Base-by-base conservation (phyloP, 2,797 vertebrate genomes). In the Pseudocheirus occidentalis region DNA sequence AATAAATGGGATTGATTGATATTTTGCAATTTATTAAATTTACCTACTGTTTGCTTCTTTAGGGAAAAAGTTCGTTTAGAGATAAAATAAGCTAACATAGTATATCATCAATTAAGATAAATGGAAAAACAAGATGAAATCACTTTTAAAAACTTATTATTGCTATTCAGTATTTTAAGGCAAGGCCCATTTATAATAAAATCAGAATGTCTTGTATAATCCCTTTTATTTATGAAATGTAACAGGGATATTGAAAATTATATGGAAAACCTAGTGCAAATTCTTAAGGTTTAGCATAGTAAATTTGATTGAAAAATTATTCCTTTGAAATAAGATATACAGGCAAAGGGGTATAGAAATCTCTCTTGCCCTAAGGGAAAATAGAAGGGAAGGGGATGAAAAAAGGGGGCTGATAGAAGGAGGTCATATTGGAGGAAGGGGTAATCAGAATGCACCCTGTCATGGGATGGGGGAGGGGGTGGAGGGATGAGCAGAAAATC, bases 131-230 rank as follows among this genome's bases (percentile, higher is more conserved):
- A 73, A 73, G 4, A 66, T n/a, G 5, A 5, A 66, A 87, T 55
- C 46, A 58, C 34, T 92, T 95, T 92, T 55, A 90, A 91, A 96
- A 91, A 34, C 89, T 95, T 52, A 24, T 46, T n/a, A 28, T 52
- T n/a, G 34, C 3, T 13, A 95, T 55, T 55, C 14, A 87, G 10
- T 66, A 90, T 31, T n/a, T 93, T 94, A 50, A 93, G 56, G 4
- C 94, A 94, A 92, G 54, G 52, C 46, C 73, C 28, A 95, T 93
- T 94, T 96, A 92, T 96, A 92, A 62, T 90, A n/a, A 91, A 93
- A 40, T 55, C 24, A 90, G 95, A 81, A 59, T 93, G 0, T 10
- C 13, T 93, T 87, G 55, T 91, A 73, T 58, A 93, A 92, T 92
- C 16, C 0, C 46, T 7, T 54, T n/a, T 58, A 0, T 56, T 62